Base-by-base conservation (phyloP, 2,888 invertebrate species). In the Drosophila trichaetosa region DNA sequence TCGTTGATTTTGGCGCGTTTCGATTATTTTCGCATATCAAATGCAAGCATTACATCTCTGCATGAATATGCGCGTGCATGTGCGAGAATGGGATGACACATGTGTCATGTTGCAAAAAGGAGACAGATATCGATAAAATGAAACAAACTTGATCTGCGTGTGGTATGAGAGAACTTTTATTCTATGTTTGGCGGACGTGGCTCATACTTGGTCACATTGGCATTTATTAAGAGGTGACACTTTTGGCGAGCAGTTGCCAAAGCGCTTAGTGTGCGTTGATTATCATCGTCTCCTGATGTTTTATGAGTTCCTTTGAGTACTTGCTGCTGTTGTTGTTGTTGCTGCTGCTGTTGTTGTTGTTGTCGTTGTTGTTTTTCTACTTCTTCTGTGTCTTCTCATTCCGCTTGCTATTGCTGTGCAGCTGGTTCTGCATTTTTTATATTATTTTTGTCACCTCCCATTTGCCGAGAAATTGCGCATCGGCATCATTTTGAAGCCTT, bases 141-240 rank as follows among this genome's bases (percentile, higher is more conserved):
- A 29, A 29, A 29, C 29, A 29, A 29, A 29, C 4, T 29, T 29
- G 29, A 29, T 29, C 1, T 29, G 29, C 29, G 29, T 7, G 29
- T 7, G 7, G 29, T 29, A 29, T 29, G 29, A 29, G 4, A 27
- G 29, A 29, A 29, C 29, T 29, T 29, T 29, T 29, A 29, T 29
- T 29, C 6, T 7, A 29, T 7, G 29, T 7, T 29, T 29, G 29
- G 29, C 7, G 29, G 29, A 29, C 27, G 27, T 27, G 0, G 89
- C 76, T 87, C 84, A 83, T 81, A 85, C 81, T 85, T 89, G 89
- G 84, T 77, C 87, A 89, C 87, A 85, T 87, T 85, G 86, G 83
- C 85, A 89, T 85, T 79, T 89, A 89, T 85, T 89, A 82, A 82
- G 78, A 77, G 58, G 46, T 57, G 52, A 24, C 54, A 48, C 31